phyloP scores from a whole-genome alignment of 2,113 vertebrate genomes.

The Dipodomys merriami region DNA sequence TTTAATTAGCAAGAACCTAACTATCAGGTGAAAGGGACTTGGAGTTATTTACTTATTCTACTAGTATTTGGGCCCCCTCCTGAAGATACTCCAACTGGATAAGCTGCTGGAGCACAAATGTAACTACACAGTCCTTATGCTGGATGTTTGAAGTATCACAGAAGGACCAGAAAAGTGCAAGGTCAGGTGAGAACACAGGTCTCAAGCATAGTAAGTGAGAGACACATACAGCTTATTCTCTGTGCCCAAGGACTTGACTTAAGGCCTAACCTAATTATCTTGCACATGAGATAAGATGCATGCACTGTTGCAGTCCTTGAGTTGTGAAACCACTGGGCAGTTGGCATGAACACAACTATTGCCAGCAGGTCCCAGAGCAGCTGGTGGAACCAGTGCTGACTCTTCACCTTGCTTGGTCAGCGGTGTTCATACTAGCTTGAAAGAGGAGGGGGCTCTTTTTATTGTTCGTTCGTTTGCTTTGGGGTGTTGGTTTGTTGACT shows the following conservation, averaged over 20 bases:
- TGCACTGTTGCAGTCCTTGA: background rate
- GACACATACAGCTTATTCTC: background rate
- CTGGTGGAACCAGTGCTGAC: too few species aligned
- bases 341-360: background rate
- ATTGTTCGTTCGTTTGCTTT: background rate
- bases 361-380: too few species aligned
- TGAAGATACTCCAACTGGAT: accelerated
- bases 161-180: background rate
- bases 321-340: background rate
- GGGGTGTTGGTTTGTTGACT: background rate
- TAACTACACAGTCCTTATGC: background rate
- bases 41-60: background rate
- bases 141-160: background rate
- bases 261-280: background rate
- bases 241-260: background rate
- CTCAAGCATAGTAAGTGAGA: background rate
- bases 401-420: background rate
- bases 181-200: background rate
- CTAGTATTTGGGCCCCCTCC: background rate
- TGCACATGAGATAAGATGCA: background rate
- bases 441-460: background rate
- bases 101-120: too few species aligned
- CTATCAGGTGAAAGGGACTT: background rate
- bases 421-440: background rate
- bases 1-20: too few species aligned